These are phyloP conservation scores for Trichonephila clavipes DNA, from an alignment of 1,140 invertebrate genomes.

Conservation along the genomic window DNA sequence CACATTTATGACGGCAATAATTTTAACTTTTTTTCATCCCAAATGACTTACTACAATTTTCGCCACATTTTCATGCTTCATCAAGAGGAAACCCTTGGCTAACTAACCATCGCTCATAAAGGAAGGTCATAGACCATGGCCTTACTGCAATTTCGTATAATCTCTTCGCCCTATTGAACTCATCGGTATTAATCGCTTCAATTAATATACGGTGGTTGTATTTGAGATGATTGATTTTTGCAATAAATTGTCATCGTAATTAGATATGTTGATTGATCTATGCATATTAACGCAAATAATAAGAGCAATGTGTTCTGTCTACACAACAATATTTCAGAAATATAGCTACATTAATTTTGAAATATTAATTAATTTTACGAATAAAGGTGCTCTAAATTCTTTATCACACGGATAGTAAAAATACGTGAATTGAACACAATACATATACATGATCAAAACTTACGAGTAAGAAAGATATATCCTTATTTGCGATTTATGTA, in stretches of 20 bases:
- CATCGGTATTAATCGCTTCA: conserved; percentile 60
- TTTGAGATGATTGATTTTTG: background rate
- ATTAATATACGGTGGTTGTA: conserved; percentile 33
- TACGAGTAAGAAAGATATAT: too few relatives aligned
- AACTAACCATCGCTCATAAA: conserved; percentile 56
- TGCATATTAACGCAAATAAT: too few relatives aligned
- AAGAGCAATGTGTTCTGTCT: too few relatives aligned
- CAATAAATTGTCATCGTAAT: background rate
- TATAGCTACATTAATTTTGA: too few relatives aligned
- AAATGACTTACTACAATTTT: conserved; percentile 44
- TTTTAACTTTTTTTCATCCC: conserved; percentile 51
- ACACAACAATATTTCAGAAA: too few relatives aligned
- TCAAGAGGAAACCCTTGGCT: conserved; percentile 43
- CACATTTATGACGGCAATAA: conserved; percentile 72
- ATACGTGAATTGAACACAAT: too few relatives aligned
- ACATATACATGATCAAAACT: too few relatives aligned
- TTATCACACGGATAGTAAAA: too few relatives aligned
- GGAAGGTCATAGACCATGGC: background rate
- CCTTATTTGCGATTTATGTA: too few relatives aligned
- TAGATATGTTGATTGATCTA: background rate
- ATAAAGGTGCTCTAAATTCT: too few relatives aligned
- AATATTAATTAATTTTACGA: too few relatives aligned
- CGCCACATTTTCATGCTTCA: conserved; percentile 61
- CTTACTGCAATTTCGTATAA: conserved; percentile 7
- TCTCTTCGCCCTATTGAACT: background rate